Conservation (phyloP, 2,113 vertebrate genomes). For the Mesembrinibis cayennensis region DNA sequence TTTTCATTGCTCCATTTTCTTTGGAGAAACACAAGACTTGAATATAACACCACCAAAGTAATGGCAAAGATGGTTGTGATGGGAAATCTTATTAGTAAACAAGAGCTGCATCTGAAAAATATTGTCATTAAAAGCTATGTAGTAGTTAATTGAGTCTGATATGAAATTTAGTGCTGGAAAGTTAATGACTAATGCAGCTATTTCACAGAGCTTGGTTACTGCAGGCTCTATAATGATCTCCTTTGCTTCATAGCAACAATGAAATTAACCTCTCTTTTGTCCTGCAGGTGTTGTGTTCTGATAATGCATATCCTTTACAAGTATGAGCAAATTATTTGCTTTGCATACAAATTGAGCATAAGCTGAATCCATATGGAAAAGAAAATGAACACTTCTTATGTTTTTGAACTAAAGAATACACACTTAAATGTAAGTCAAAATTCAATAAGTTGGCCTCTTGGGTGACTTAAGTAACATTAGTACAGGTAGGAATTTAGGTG, state of each 20-base stretch:
- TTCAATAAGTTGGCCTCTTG: background rate
- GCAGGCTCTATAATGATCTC: conserved; percentile 75
- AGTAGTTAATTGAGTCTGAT: conserved; percentile 83
- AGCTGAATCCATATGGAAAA: conserved; percentile 65
- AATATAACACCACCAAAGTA: conserved; percentile 70
- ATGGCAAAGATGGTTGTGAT: conserved; percentile 64
- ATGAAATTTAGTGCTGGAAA: conserved; percentile 80
- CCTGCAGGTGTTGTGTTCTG: conserved; percentile 81
- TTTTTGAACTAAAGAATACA: conserved; percentile 34
- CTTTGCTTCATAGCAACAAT: conserved; percentile 76
- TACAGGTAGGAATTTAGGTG: background rate
- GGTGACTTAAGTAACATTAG: background rate
- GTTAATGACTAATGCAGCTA: conserved; percentile 81
- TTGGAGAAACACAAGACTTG: conserved; percentile 63
- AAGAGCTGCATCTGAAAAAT: conserved; percentile 77
- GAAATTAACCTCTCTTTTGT: conserved; percentile 85
- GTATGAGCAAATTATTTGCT: conserved; percentile 73
- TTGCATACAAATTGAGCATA: conserved; percentile 74
- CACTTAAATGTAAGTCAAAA: background rate
- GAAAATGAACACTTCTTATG: conserved; percentile 38
- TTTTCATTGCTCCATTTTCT: conserved; percentile 72
- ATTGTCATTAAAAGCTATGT: conserved; percentile 80
- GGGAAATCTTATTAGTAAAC: conserved; percentile 80
- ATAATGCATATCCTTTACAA: conserved; percentile 81
- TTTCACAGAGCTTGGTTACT: conserved; percentile 81